phyloP scores from a whole-genome alignment of 2,797 vertebrate species.

The Ctenopoma multispine region DNA sequence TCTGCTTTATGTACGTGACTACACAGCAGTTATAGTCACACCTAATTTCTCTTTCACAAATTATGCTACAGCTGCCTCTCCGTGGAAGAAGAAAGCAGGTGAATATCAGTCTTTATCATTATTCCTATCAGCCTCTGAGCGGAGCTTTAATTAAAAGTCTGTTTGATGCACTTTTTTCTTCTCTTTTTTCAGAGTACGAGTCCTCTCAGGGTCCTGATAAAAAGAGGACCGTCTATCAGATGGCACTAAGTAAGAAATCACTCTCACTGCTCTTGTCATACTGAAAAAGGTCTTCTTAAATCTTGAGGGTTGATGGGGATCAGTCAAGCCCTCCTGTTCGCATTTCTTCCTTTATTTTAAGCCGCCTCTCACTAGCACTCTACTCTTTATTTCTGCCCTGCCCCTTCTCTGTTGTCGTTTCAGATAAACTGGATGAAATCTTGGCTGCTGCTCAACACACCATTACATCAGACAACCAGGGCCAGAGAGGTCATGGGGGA shows the following conservation, averaged over 20 bases:
- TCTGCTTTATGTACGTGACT: constrained; percentile 46
- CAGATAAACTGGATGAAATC: constrained; percentile 96
- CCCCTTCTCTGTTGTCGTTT: constrained; percentile 40
- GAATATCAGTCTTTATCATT: constrained; percentile 73
- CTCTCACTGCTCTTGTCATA: constrained; percentile 42
- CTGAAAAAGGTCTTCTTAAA: constrained; percentile 49
- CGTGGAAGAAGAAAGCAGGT: constrained; percentile 96
- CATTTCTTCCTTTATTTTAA: constrained; percentile 30
- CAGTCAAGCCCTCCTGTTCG: constrained; percentile 29
- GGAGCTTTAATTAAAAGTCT: constrained; percentile 73
- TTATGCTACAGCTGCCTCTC: constrained; percentile 85
- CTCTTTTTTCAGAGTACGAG: constrained; percentile 86
- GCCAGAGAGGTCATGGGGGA: constrained; percentile 87
- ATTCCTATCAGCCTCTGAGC: constrained; percentile 61
- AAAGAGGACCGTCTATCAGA: constrained; percentile 95
- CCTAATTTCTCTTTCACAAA: constrained; percentile 68
- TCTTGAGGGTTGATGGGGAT: constrained; percentile 29
- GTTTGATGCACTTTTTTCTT: constrained; percentile 60
- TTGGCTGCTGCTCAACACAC: constrained; percentile 94
- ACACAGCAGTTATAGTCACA: constrained; percentile 41
- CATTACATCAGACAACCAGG: constrained; percentile 91
- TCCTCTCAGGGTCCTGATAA: constrained; percentile 90
- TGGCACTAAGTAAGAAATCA: constrained; percentile 92
- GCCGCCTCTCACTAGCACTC: constrained; percentile 16
- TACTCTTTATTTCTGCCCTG: constrained; percentile 9